Evolutionary conservation across 1,140 invertebrate genomes (phyloP).

Genomic region (Pachyrhynchus sulphureomaculatus): DNA sequence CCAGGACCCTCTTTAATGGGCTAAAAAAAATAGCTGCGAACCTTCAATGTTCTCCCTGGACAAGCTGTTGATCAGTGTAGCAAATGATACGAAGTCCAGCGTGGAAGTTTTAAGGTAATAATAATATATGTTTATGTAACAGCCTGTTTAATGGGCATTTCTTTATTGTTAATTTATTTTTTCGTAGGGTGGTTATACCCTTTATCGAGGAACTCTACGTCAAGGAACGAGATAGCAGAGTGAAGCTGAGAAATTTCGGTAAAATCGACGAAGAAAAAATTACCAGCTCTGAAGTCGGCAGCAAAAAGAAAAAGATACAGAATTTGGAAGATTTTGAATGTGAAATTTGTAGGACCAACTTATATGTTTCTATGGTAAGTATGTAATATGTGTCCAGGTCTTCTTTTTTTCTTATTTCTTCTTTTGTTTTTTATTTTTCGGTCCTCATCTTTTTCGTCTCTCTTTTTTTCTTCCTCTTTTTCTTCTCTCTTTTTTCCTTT

Average conservation of each 20-base stretch:
- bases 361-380: constrained; percentile 76
- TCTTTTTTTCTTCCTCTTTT: too few relatives aligned
- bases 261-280: constrained; percentile 65
- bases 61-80: constrained; percentile 76
- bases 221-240: constrained; percentile 51
- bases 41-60: constrained; percentile 90
- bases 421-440: too few relatives aligned
- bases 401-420: too few relatives aligned
- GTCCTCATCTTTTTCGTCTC: too few relatives aligned
- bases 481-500: too few relatives aligned
- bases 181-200: constrained; percentile 46
- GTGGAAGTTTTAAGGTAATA: constrained; percentile 66
- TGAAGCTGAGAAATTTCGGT: constrained; percentile 55
- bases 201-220: constrained; percentile 55
- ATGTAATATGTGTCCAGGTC: constrained; percentile 32
- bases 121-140: too few relatives aligned
- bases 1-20: constrained; percentile 70
- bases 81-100: constrained; percentile 67
- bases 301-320: constrained; percentile 55
- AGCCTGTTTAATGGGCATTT: background rate
- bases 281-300: constrained; percentile 56
- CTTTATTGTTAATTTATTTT: background rate
- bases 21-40: constrained; percentile 81
- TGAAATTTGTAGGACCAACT: constrained; percentile 75
- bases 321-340: constrained; percentile 74